phyloP scores from a whole-genome alignment of 2,797 vertebrate species.

The Muscicapa striata region DNA sequence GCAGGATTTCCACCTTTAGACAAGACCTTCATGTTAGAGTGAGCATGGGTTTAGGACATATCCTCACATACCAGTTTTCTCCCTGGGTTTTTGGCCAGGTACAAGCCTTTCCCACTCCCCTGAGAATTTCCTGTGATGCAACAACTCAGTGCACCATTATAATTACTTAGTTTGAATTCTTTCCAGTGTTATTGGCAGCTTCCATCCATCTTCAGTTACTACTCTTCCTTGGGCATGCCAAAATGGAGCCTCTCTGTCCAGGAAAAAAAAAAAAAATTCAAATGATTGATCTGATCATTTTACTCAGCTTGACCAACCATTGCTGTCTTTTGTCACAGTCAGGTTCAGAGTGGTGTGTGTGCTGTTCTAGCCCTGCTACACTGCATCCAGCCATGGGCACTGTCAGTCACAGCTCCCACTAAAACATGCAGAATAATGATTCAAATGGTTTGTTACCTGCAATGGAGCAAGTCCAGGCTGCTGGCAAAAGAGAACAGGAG shows the following conservation, averaged over 20 bases:
- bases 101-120: not conserved
- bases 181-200: not conserved
- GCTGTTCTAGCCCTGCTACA: not conserved
- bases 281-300: not conserved
- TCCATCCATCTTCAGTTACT: not conserved
- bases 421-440: not conserved
- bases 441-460: not conserved
- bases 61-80: not conserved
- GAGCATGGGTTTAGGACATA: not conserved
- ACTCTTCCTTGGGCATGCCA: not conserved
- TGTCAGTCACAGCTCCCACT: not conserved
- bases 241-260: not conserved
- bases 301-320: not conserved
- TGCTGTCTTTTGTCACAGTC: not conserved
- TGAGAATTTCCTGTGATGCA: not conserved
- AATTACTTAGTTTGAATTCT: not conserved
- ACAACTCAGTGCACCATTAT: not conserved
- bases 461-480: not conserved
- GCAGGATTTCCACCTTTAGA: not conserved
- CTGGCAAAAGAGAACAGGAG: not conserved
- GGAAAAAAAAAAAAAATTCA: not conserved
- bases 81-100: not conserved
- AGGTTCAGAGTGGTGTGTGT: fast-evolving
- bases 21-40: not conserved
- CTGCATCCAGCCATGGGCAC: not conserved